Evolutionary conservation across 2,888 invertebrate genomes (phyloP), one percentile per base, ranked within the genome.

Genomic region (Cynaeus angustus): DNA sequence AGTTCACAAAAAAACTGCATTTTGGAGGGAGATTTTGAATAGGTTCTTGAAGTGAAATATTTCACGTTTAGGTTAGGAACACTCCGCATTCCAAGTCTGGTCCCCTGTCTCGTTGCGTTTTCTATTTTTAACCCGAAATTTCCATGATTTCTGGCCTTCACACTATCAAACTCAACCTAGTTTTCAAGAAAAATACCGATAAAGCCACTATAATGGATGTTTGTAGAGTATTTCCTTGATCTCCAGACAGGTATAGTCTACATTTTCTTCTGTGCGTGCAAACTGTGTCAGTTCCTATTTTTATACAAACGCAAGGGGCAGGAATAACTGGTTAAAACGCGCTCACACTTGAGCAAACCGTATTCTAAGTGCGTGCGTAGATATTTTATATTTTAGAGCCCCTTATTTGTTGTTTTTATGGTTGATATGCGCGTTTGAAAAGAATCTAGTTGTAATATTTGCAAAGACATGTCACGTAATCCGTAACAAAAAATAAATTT

Each of bases 301-400:
- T 71, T 69, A 58, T 64, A 48, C 68, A 33, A 43, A 58, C 64
- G 33, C 13, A 43, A 21, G 43, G 59, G 59, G 59, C 71, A 58
- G 73, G 68, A 68, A 71, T 71, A 73, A 69, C 73, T 73, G 69
- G 71, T 73, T 73, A 70, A 61, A 66, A 66, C 66, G 65, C 43
- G 66, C 52, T 66, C 16, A 33, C 37, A 66, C 56, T 50, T 28
- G 66, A 64, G 12, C 26, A 8, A 46, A 46, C 21, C 45, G 43
- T 59, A 9, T 59, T 43, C 5, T 59, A 59, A 59, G 45, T 12
- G 26, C 41, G 21, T 41, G 26, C 30, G 10, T 10, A 41, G 41
- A 13, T 41, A 41, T 41, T 41, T 41, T 4, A 21, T 21, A 3
- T 4, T 21, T 21, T 4, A 21, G 21, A 21, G 21, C 2, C 21